phyloP scores from a whole-genome alignment of 2,888 invertebrate genomes.

The Eucriotettix oculatus region DNA sequence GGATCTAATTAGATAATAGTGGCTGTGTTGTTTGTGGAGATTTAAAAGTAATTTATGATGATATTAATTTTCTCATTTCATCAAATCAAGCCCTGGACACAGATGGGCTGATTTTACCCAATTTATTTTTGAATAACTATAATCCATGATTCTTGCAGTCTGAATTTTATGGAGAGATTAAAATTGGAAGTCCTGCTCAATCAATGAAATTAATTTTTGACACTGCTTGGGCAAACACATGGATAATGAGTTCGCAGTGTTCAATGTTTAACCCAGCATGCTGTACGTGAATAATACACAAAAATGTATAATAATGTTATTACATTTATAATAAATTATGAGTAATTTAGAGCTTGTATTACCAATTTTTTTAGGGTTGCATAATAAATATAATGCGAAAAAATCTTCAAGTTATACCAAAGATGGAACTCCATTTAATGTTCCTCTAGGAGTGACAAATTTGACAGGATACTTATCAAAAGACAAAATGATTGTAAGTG shows the following conservation, averaged over 20 bases:
- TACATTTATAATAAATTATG: too few relatives aligned
- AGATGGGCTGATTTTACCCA: not conserved
- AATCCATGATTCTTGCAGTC: constrained; percentile 20
- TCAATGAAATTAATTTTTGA: constrained; percentile 31
- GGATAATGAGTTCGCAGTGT: constrained; percentile 31
- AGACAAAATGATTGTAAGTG: constrained; percentile 41
- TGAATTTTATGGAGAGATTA: constrained; percentile 31
- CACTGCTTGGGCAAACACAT: constrained; percentile 30
- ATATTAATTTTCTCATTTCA: too few relatives aligned
- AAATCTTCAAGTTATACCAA: constrained; percentile 44
- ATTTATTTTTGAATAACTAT: not conserved
- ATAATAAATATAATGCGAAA: constrained; percentile 46
- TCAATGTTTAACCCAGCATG: constrained; percentile 25
- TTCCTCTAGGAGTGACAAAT: constrained; percentile 38
- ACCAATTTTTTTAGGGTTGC: constrained; percentile 32
- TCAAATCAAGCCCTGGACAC: too few relatives aligned
- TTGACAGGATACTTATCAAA: constrained; percentile 47
- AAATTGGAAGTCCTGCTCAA: constrained; percentile 30
- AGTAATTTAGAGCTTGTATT: too few relatives aligned
- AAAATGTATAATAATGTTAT: constrained; percentile 38
- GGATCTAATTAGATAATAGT: too few relatives aligned
- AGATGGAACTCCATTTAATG: constrained; percentile 39
- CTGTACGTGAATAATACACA: constrained; percentile 28
- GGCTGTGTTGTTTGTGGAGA: too few relatives aligned
- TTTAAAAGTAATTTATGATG: too few relatives aligned